Evolutionary conservation across 2,113 vertebrate species (phyloP), one percentile per base, ranked within the genome.

Genomic region (Ascaphus truei): DNA sequence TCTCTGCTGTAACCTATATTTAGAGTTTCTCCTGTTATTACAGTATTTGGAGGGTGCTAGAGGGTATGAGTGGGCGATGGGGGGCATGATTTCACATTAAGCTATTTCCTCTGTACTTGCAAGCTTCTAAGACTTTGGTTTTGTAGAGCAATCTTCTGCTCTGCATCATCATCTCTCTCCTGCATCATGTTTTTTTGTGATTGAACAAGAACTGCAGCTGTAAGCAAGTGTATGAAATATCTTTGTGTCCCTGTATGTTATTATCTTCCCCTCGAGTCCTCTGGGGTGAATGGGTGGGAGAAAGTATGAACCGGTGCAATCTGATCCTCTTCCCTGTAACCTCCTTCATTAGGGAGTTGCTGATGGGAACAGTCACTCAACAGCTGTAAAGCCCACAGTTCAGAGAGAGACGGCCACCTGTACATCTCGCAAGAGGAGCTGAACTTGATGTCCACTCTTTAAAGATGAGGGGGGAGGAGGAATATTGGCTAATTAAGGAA

Each of bases 321-420:
- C 75, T 59, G 75, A 77, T 77, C 66, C 56, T 79, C 59, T 53
- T 62, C 26, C 53, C 41, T 64, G 59, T 69, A 80, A 79, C 68
- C 71, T 77, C 77, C 75, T 80, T 84, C 77, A 84, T 86, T 80
- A 81, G 77, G 72, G 61, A 75, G 73, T 67, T 81, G 79, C 78
- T 80, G 80, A 88, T 81, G 79, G 85, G 76, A 79, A 39, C 79
- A 79, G 80, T 88, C 85, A 55, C 75, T 79, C 53, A 18, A 30
- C 68, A 76, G 73, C 60, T 75, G 9, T 30, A 20, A 73, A 76
- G 71, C 52, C 68, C 73, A 64, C 64, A 50, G 77, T 72, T 64
- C 68, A 61, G 58, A 55, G 64, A 77, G 79, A 61, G 72, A 45
- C 23, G 66, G 76, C 84, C 79, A 82, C 81, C 85, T 75, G 79